These are phyloP conservation scores for Lacanobia wlatinum DNA, from an alignment of 2,888 invertebrate species.

Conservation along the genomic window DNA sequence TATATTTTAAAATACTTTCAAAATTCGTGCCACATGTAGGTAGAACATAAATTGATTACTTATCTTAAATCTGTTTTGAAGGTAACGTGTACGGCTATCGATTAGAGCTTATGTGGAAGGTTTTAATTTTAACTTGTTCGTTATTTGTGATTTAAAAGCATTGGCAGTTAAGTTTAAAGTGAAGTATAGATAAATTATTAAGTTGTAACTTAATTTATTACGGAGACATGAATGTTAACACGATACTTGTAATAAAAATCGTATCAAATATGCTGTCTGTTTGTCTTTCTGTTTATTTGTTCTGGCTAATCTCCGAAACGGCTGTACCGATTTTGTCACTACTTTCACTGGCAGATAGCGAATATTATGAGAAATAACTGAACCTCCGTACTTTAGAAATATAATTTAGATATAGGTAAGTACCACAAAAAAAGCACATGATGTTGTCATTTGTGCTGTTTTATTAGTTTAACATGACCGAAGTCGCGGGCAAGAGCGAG, in stretches of 20 bases:
- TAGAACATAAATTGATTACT: neutral
- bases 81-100: neutral
- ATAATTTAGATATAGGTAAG: too few relatives aligned
- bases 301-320: too few relatives aligned
- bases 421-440: too few relatives aligned
- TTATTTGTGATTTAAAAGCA: neutral
- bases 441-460: too few relatives aligned
- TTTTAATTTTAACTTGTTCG: neutral
- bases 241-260: too few relatives aligned
- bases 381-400: too few relatives aligned
- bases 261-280: too few relatives aligned
- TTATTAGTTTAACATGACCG: neutral
- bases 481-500: neutral
- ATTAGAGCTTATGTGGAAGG: neutral
- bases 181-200: neutral
- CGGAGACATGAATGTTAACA: too few relatives aligned
- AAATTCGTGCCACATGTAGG: constrained; percentile 17
- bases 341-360: too few relatives aligned
- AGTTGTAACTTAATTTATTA: neutral
- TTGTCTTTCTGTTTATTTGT: too few relatives aligned
- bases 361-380: too few relatives aligned
- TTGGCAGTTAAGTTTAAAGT: neutral
- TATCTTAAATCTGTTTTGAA: constrained; percentile 9
- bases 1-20: constrained; percentile 19
- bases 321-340: too few relatives aligned